These are phyloP conservation scores for Chrysotoxum bicinctum DNA, from an alignment of 2,888 invertebrate genomes.

Conservation along the genomic window DNA sequence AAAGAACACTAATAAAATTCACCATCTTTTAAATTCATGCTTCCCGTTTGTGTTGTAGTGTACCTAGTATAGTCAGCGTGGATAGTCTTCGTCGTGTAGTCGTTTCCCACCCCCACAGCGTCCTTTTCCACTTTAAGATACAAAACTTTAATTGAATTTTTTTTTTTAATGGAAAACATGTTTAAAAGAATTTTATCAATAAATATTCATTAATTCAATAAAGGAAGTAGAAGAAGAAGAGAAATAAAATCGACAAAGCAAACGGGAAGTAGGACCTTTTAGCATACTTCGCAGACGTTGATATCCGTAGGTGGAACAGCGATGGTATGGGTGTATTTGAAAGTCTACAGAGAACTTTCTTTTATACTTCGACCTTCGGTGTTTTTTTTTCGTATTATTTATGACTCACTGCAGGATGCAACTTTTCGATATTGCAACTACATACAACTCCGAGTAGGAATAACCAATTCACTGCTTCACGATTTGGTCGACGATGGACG, in stretches of 20 bases:
- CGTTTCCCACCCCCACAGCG: too few relatives aligned
- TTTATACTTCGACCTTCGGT: not conserved
- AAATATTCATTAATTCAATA: constrained; percentile 48
- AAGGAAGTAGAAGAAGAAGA: not conserved
- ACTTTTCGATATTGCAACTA: constrained; percentile 49
- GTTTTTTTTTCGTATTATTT: constrained; percentile 43
- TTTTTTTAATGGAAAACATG: constrained; percentile 21
- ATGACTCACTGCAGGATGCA: constrained; percentile 63
- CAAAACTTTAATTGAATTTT: constrained; percentile 54
- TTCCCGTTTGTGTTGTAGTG: not conserved
- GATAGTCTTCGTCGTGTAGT: not conserved
- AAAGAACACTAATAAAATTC: constrained; percentile 1
- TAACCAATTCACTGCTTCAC: constrained; percentile 21
- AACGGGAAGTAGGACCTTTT: constrained; percentile 19
- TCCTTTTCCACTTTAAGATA: not conserved
- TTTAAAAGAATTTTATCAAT: constrained; percentile 40
- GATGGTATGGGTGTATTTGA: not conserved
- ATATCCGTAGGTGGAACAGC: not conserved
- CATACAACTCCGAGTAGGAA: not conserved
- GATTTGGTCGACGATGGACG: not conserved
- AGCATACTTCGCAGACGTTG: not conserved
- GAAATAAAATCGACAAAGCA: constrained; percentile 9
- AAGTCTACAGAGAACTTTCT: not conserved
- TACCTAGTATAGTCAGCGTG: too few relatives aligned
- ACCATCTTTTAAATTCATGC: constrained; percentile 24